A percentile compares a stretch with the other conserved stretches of the same genome.
These are phyloP conservation scores for Lethocerus indicus DNA, from an alignment of 1,140 invertebrate species.

Conservation along the genomic window DNA sequence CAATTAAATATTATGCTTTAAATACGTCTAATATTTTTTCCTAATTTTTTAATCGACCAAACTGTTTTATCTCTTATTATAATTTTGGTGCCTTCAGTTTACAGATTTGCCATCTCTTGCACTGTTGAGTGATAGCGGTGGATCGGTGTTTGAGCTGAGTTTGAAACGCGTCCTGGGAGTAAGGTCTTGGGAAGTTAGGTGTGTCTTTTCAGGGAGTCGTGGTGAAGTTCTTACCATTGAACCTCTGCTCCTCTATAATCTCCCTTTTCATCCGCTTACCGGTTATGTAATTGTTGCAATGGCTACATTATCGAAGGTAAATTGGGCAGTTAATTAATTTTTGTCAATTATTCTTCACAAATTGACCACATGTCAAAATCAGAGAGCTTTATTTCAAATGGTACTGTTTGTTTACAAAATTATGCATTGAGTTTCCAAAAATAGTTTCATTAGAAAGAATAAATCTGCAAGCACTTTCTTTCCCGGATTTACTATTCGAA, in stretches of 20 bases:
- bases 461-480: too few relatives aligned
- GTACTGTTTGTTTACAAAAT: too few relatives aligned
- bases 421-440: too few relatives aligned
- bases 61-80: conserved; percentile 2
- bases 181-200: conserved; percentile 70
- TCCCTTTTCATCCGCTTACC: conserved; percentile 50
- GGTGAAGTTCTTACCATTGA: conserved; percentile 88
- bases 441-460: too few relatives aligned
- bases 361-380: too few relatives aligned
- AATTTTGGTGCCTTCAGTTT: conserved; percentile 32
- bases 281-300: conserved; percentile 72
- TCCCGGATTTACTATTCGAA: too few relatives aligned
- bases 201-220: conserved; percentile 81
- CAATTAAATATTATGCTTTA: too few relatives aligned
- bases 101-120: conserved; percentile 58
- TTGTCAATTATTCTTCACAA: too few relatives aligned
- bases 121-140: conserved; percentile 83
- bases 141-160: conserved; percentile 90
- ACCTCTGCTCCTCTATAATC: conserved; percentile 52
- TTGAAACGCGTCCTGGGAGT: conserved; percentile 82
- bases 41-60: too few relatives aligned
- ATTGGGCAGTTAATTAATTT: background rate
- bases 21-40: too few relatives aligned
- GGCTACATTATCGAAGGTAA: conserved; percentile 77
- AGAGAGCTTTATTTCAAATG: too few relatives aligned